Percentiles rank a stretch among this genome's conserved stretches.
Conservation (phyloP, 2,113 vertebrate genomes). For the Paramisgurnus dabryanus region DNA sequence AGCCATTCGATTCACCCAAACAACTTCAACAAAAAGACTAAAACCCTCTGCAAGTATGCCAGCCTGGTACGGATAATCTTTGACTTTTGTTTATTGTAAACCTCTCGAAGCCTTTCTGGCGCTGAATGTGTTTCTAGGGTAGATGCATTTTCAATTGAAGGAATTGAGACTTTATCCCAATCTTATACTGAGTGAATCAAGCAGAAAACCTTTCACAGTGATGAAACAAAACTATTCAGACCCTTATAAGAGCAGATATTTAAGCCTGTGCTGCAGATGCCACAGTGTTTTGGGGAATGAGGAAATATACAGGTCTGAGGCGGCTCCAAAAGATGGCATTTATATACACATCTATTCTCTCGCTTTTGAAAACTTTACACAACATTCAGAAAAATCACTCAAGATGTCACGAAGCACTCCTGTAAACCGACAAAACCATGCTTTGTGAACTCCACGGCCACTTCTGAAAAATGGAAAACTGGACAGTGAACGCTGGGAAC, state of each 20-base stretch:
- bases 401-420: slow-evolving; percentile 15
- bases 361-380: not conserved
- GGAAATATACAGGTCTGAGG: slow-evolving; percentile 60
- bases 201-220: slow-evolving; percentile 28
- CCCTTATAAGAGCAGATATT: slow-evolving; percentile 62
- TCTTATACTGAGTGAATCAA: slow-evolving; percentile 2
- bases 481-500: not conserved
- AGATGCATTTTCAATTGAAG: slow-evolving; percentile 21
- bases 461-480: slow-evolving; percentile 23
- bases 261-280: slow-evolving; percentile 55
- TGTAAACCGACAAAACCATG: slow-evolving; percentile 46
- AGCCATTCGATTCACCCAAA: not conserved
- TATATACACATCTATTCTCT: slow-evolving; percentile 46
- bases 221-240: slow-evolving; percentile 62
- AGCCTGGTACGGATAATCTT: slow-evolving; percentile 1
- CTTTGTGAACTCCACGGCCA: slow-evolving; percentile 35
- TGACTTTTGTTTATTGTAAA: not conserved
- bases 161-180: slow-evolving; percentile 26
- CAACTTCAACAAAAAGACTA: not conserved
- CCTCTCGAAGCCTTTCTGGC: slow-evolving; percentile 14
- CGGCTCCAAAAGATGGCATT: slow-evolving; percentile 44
- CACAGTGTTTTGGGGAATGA: slow-evolving; percentile 58
- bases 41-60: slow-evolving; percentile 2
- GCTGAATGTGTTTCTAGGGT: not conserved
- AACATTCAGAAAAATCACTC: slow-evolving; percentile 4